phyloP scores from a whole-genome alignment of 2,888 invertebrate species.

The Papilio protenor region DNA sequence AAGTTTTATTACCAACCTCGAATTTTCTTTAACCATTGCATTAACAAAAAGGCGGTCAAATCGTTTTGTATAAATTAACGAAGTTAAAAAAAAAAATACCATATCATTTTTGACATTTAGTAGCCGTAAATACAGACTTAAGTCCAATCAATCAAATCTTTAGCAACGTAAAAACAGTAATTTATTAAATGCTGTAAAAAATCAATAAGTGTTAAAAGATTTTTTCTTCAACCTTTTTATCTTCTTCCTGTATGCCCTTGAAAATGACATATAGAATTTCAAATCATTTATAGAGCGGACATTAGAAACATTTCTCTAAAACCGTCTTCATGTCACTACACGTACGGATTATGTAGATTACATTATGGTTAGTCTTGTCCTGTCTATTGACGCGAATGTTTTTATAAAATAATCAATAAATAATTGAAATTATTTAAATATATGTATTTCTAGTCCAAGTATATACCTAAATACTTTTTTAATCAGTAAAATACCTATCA shows the following conservation, averaged over 20 bases:
- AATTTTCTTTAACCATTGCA: neutral
- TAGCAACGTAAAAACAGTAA: neutral
- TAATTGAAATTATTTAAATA: neutral
- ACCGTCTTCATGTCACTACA: neutral
- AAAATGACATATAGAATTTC: neutral
- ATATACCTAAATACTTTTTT: neutral
- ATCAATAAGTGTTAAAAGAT: neutral
- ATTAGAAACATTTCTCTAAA: neutral
- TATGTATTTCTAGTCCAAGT: neutral
- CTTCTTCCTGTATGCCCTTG: neutral
- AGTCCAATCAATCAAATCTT: conserved; percentile 9
- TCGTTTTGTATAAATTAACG: conserved; percentile 14
- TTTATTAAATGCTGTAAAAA: neutral
- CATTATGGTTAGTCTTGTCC: neutral
- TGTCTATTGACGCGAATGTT: no score
- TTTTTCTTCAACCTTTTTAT: neutral
- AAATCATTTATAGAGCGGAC: neutral
- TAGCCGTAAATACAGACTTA: conserved; percentile 21
- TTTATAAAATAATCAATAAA: no score
- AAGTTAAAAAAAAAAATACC: conserved; percentile 3
- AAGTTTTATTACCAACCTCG: conserved; percentile 7
- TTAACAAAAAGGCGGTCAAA: conserved; percentile 8
- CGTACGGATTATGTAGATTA: neutral
- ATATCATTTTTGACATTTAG: conserved; percentile 30
- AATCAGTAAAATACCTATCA: neutral